phyloP scores from a whole-genome alignment of 64 coral and sea anemone species.

The Actinia tenebrosa region DNA sequence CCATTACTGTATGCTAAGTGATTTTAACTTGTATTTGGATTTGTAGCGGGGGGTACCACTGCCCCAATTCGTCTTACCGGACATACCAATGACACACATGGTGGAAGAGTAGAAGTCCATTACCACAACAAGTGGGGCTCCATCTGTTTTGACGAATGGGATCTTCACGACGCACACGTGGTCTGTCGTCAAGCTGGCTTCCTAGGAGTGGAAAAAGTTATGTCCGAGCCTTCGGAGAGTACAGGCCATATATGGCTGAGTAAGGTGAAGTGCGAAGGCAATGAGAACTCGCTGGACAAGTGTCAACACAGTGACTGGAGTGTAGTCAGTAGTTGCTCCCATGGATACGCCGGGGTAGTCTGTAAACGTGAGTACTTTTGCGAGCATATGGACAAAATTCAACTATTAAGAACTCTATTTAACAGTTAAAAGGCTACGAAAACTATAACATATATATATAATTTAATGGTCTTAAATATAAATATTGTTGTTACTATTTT shows the following conservation, averaged over 20 bases:
- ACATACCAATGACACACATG: not conserved
- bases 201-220: slow-evolving; percentile 46
- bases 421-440: no score
- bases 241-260: not conserved
- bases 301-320: slow-evolving; percentile 44
- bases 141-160: slow-evolving; percentile 71
- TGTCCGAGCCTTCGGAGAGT: slow-evolving; percentile 16
- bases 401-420: no score
- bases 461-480: no score
- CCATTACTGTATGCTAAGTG: not conserved
- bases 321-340: not conserved
- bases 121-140: slow-evolving; percentile 41
- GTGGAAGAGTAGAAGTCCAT: slow-evolving; percentile 63
- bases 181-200: slow-evolving; percentile 74
- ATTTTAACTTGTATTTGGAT: not conserved
- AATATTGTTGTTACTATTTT: no score
- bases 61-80: slow-evolving; percentile 11
- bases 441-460: no score
- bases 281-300: slow-evolving; percentile 43
- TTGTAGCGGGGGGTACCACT: slow-evolving; percentile 8
- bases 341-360: slow-evolving; percentile 64
- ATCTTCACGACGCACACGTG: slow-evolving; percentile 73
- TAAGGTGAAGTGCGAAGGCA: slow-evolving; percentile 53
- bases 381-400: no score
- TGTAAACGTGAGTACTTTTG: slow-evolving; percentile 52